A percentile compares a stretch with the other conserved stretches of the same genome.
These are phyloP conservation scores for Tachina grossa DNA, from an alignment of 2,888 invertebrate genomes.

Conservation along the genomic window DNA sequence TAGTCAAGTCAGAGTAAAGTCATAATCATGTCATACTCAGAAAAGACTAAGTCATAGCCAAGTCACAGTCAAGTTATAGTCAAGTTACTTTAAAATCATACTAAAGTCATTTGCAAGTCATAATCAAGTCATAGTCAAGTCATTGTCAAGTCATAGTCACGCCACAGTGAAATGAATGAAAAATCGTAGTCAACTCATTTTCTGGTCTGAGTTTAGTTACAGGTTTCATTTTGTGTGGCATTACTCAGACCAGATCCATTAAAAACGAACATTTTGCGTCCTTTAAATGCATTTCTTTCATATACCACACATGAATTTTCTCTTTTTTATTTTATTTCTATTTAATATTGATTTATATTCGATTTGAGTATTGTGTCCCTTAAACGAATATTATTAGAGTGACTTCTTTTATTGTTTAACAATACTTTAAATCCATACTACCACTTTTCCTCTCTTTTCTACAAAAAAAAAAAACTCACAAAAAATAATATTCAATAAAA, in stretches of 20 bases:
- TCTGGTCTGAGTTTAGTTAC: background rate
- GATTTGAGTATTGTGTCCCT: conserved; percentile 49
- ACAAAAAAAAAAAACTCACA: conserved; percentile 24
- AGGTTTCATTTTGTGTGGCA: too few relatives aligned
- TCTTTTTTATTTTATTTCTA: conserved; percentile 10
- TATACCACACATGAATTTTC: background rate
- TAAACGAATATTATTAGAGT: conserved; percentile 51
- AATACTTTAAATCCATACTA: conserved; percentile 54
- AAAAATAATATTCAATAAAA: conserved; percentile 70
- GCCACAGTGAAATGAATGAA: too few relatives aligned
- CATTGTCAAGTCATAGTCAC: background rate
- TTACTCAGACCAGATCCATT: background rate
- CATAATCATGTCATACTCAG: too few relatives aligned
- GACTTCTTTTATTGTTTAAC: conserved; percentile 59
- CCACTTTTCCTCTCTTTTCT: conserved; percentile 41
- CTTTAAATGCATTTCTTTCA: conserved; percentile 8
- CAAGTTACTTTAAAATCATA: background rate
- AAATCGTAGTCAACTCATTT: background rate
- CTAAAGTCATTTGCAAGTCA: background rate
- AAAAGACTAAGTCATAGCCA: too few relatives aligned
- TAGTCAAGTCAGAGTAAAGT: background rate
- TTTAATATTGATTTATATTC: conserved; percentile 65
- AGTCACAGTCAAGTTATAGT: background rate
- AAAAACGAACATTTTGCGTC: background rate
- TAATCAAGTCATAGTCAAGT: background rate